These are phyloP conservation scores for Planococcus citri DNA, from an alignment of 1,140 invertebrate species.

Conservation along the genomic window DNA sequence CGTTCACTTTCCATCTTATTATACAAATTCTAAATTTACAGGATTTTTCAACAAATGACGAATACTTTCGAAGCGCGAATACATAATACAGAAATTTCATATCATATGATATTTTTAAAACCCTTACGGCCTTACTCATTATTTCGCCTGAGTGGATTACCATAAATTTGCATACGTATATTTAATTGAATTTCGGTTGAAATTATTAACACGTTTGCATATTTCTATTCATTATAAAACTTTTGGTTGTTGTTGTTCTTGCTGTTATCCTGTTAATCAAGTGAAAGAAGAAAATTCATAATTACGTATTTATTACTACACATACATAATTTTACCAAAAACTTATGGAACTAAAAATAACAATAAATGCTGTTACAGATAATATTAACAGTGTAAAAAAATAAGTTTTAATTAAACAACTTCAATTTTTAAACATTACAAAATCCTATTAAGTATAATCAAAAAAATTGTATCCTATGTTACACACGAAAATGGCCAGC, in stretches of 20 bases:
- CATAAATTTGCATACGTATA: not conserved
- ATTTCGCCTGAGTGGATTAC: not conserved
- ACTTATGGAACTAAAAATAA: not conserved
- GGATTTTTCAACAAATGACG: too few species aligned
- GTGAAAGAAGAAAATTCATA: not conserved
- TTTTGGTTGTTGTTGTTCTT: too few species aligned
- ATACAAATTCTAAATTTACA: not conserved
- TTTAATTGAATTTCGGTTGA: not conserved
- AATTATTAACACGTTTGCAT: too few species aligned
- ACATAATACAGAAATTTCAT: too few species aligned
- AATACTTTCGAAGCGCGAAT: not conserved
- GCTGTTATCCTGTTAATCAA: not conserved
- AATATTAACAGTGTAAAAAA: not conserved
- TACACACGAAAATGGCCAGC: not conserved
- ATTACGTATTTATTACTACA: not conserved
- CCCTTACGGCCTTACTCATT: not conserved
- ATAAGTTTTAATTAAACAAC: not conserved
- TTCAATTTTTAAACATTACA: not conserved
- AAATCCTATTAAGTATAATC: not conserved
- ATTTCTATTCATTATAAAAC: not conserved
- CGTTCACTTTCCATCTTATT: too few species aligned
- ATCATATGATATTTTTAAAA: too few species aligned
- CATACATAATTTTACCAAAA: slow-evolving; percentile 8
- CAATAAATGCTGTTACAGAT: not conserved
- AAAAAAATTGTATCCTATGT: not conserved